Conservation (phyloP, 2,888 invertebrate genomes). For the Trichopoda pennipes region DNA sequence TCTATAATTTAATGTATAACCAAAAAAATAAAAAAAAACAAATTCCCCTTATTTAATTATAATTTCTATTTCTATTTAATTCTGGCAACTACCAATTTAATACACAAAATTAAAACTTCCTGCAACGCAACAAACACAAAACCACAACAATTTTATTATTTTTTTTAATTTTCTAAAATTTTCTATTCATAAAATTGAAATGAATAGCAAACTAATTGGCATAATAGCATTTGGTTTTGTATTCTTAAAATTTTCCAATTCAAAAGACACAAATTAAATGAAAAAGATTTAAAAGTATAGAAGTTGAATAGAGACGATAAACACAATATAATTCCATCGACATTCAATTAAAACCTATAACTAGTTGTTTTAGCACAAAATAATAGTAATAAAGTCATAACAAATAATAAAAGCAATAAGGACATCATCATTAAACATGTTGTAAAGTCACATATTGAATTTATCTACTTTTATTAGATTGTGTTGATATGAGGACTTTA, state of each 20-base stretch:
- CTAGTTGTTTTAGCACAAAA: slow-evolving; percentile 40
- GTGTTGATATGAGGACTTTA: slow-evolving; percentile 26
- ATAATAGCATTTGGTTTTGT: slow-evolving; percentile 2
- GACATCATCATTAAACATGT: slow-evolving; percentile 34
- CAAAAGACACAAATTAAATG: slow-evolving; percentile 23
- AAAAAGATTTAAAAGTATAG: slow-evolving; percentile 22
- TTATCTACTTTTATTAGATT: slow-evolving; percentile 29
- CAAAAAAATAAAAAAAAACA: no score
- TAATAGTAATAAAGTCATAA: slow-evolving; percentile 41
- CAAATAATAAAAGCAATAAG: slow-evolving; percentile 42
- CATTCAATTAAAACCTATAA: slow-evolving; percentile 46
- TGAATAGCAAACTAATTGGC: slow-evolving; percentile 49
- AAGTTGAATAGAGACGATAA: slow-evolving; percentile 7
- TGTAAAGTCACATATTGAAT: slow-evolving; percentile 21
- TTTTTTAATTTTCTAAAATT: background rate
- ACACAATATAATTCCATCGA: background rate
- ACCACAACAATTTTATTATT: background rate
- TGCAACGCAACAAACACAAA: background rate
- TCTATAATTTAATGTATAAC: no score
- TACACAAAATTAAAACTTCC: no score
- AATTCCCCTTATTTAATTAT: no score
- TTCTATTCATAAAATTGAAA: background rate
- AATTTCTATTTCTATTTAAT: no score
- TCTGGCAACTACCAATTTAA: no score
- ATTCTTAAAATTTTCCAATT: slow-evolving; percentile 7